Base-by-base conservation (phyloP, 2,888 invertebrate species). In the Lamproptera curius region DNA sequence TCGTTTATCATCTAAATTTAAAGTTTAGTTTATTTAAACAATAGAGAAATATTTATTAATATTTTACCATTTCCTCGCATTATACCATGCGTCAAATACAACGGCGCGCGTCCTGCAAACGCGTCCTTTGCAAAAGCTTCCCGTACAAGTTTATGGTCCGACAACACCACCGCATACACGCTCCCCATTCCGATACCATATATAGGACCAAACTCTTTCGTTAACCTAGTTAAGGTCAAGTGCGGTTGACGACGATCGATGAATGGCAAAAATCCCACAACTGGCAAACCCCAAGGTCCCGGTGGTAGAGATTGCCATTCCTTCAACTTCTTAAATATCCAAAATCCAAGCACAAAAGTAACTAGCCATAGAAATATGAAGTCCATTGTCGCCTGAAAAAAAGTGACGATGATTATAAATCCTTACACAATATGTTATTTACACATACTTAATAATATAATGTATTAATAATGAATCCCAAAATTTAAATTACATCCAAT, bases 31-130 rank as follows among this genome's bases (percentile, higher is more conserved):
- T n/a, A n/a, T n/a, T n/a, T n/a, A n/a, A n/a, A n/a, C n/a, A n/a
- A n/a, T n/a, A n/a, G n/a, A n/a, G n/a, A n/a, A n/a, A n/a, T n/a
- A n/a, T n/a, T n/a, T n/a, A n/a, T n/a, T n/a, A n/a, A n/a, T n/a
- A n/a, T 56, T 91, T 91, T 76, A 96, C 97, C 97, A 70, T 94
- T 92, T 58, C 96, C 96, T 51, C 93, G 89, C 94, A 96, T 95
- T 51, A 96, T 93, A 23, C 95, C 96, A 67, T 95, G 95, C 0
- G 96, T 95, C 38, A 96, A 76, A 70, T 91, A 95, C 1, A 97
- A 88, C 1, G 96, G 95, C 0, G 96, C 95, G 53, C 95, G 86
- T 10, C 94, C 95, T 2, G 93, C 88, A 56, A 94, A 92, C 2
- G 77, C 89, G 31, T 94, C 94, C 68, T 91, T 92, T 0, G 92